Evolutionary conservation across 30 jellyfish, hydroid and myxozoan genomes (phyloP), one percentile per base, ranked within the genome.

Genomic region (Aurelia aurita): DNA sequence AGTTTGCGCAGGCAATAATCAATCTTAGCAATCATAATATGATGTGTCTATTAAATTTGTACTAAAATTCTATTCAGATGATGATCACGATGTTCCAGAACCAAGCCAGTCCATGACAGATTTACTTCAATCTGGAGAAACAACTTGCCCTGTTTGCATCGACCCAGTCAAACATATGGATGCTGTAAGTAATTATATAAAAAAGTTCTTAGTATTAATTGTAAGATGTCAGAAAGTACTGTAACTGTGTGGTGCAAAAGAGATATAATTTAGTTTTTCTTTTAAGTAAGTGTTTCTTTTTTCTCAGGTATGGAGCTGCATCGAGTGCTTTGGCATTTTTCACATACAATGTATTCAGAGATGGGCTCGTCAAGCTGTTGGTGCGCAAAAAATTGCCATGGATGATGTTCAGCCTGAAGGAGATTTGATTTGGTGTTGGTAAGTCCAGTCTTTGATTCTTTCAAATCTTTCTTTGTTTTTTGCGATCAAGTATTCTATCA

Each of bases 331-430:
- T 76, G 90, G 98, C 12, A 82, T 93, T 11, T 88, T 81, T 83
- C 98, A 93, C 80, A 34, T 93, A 31, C 97, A 78, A 73, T 93
- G 98, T 74, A 93, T 93, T 58, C 98, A 93, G 60, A 83, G 87
- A 46, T 93, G 98, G 98, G 97, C 97, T 22, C 70, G 94, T 60
- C 96, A 93, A 55, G 79, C 68, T 39, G 87, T 84, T 74, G 95
- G 92, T 22, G 91, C 74, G 3, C 88, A 92, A 71, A 80, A 74
- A 12, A 19, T 87, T 25, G 67, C 82, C 45, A 3, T 67, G 28
- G 91, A 88, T 23, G 96, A 79, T 46, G 84, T 64, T 6, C 43
- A 58, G 18, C 5, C 74, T 21, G 78, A 76, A 45, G 95, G 43
- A 15, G 65, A 79, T 32, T 32, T 65, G 25, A 3, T 49, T 19